Conservation (phyloP, 1,140 invertebrate species). For the Pomacea maculata region DNA sequence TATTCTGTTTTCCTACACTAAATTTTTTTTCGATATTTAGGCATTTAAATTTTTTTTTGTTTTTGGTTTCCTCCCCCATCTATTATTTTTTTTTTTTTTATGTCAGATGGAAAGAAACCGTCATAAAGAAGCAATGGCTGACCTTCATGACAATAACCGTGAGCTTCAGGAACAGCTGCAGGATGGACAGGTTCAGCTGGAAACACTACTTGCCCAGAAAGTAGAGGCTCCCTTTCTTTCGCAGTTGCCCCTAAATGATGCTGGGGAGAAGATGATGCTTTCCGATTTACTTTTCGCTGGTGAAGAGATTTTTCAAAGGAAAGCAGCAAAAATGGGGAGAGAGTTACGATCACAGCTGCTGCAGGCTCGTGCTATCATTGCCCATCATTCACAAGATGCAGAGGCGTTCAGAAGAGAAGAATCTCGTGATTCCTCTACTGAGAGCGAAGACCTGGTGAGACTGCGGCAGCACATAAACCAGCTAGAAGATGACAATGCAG, state of each 20-base stretch:
- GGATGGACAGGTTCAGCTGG: constrained; percentile 16
- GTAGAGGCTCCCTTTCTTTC: background rate
- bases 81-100: background rate
- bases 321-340: background rate
- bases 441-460: background rate
- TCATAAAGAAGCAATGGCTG: constrained; percentile 11
- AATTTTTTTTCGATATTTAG: no score
- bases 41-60: background rate
- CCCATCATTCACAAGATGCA: background rate
- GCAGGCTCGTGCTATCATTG: background rate
- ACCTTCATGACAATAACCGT: constrained; percentile 21
- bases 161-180: constrained; percentile 20
- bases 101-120: constrained; percentile 2
- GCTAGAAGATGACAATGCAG: constrained; percentile 8
- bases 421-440: background rate
- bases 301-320: background rate
- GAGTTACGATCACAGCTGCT: background rate
- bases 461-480: background rate
- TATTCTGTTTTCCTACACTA: no score
- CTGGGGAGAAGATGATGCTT: background rate
- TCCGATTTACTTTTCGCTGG: constrained; percentile 2
- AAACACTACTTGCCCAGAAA: background rate
- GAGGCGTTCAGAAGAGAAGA: background rate
- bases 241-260: background rate
- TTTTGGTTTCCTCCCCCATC: background rate